A percentile compares a stretch with the other conserved stretches of the same genome.
Evolutionary conservation across 2,888 invertebrate species (phyloP).

Genomic region (Pyrgus malvae): DNA sequence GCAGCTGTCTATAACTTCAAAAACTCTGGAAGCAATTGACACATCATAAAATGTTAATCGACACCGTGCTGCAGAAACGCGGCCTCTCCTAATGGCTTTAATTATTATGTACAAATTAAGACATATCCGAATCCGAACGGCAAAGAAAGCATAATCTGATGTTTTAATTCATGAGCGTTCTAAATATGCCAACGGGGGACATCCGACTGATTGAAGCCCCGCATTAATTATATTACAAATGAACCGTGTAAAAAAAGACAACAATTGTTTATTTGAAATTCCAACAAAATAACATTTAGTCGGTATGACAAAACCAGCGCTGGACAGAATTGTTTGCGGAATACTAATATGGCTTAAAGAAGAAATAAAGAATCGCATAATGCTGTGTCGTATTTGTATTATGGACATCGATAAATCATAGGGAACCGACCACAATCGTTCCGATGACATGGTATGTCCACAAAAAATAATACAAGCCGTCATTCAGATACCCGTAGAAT

Average conservation of each 20-base stretch:
- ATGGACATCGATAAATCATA: conserved; percentile 81
- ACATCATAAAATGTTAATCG: conserved; percentile 34
- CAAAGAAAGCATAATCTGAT: conserved; percentile 54
- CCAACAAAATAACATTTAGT: conserved; percentile 80
- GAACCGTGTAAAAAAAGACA: conserved; percentile 51
- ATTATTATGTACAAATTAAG: conserved; percentile 73
- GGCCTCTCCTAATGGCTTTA: conserved; percentile 45
- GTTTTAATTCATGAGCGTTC: conserved; percentile 73
- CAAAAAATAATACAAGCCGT: conserved; percentile 79
- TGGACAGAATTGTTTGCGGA: conserved; percentile 75
- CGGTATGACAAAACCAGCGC: conserved; percentile 79
- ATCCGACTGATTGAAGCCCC: conserved; percentile 64
- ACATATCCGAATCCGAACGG: conserved; percentile 50
- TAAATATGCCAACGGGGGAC: conserved; percentile 57
- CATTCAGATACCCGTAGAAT: conserved; percentile 76
- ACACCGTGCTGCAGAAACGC: conserved; percentile 9
- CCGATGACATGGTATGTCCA: conserved; percentile 79
- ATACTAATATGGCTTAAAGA: conserved; percentile 81
- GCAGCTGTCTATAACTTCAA: not conserved
- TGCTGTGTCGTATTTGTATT: conserved; percentile 81
- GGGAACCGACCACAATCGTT: conserved; percentile 79
- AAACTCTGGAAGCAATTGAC: conserved; percentile 39
- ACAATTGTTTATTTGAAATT: conserved; percentile 79
- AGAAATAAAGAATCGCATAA: conserved; percentile 80
- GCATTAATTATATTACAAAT: conserved; percentile 71